phyloP scores from a whole-genome alignment of 2,888 invertebrate genomes.

The Torymus tubicola region DNA sequence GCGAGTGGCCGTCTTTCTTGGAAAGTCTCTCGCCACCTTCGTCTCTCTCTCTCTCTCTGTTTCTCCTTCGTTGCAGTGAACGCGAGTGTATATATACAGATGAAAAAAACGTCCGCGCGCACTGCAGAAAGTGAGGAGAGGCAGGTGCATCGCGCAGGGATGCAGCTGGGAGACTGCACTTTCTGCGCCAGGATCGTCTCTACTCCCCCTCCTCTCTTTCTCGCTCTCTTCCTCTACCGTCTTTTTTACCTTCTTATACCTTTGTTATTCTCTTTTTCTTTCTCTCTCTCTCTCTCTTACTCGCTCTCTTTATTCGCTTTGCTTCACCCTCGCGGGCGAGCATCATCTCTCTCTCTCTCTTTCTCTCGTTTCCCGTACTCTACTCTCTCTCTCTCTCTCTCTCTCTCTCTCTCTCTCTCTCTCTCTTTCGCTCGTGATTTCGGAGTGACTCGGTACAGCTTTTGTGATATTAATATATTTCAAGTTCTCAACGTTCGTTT shows the following conservation, averaged over 20 bases:
- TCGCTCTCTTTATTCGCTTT: constrained; percentile 41
- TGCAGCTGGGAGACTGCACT: constrained; percentile 66
- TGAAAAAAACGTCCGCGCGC: constrained; percentile 53
- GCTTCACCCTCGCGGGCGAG: background rate
- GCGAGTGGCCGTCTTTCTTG: constrained; percentile 42
- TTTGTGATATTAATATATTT: no score
- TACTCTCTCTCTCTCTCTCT: background rate
- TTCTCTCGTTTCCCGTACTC: background rate
- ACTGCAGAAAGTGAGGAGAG: constrained; percentile 61
- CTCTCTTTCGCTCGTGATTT: no score
- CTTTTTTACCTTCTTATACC: background rate
- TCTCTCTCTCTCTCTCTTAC: constrained; percentile 33
- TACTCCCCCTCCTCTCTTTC: constrained; percentile 19
- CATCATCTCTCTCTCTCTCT: background rate
- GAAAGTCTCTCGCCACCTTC: constrained; percentile 45
- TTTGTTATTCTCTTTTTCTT: background rate
- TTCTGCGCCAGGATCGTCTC: constrained; percentile 36
- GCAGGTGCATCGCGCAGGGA: constrained; percentile 64
- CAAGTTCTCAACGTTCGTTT: no score
- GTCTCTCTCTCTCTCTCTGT: constrained; percentile 26
- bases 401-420: background rate
- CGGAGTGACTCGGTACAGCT: no score
- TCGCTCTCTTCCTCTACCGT: constrained; percentile 50
- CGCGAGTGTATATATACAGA: background rate
- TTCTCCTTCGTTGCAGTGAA: background rate